Percentiles rank a stretch among this genome's conserved stretches.
Conservation (phyloP, 2,888 invertebrate species). For the Monopis laevigella region DNA sequence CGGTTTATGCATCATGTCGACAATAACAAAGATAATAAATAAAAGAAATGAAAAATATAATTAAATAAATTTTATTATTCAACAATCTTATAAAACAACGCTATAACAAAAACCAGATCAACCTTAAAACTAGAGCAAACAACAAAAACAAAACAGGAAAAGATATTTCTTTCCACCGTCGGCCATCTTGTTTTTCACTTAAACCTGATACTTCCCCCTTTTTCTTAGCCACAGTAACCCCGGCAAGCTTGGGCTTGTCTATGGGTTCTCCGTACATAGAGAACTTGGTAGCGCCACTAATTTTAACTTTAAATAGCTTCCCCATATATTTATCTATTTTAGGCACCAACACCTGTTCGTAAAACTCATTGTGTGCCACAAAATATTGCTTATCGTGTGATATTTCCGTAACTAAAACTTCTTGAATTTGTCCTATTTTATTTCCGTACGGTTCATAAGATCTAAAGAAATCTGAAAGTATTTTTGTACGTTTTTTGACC, state of each 20-base stretch:
- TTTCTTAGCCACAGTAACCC: conserved; percentile 59
- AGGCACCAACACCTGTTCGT: conserved; percentile 91
- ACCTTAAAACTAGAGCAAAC: conserved; percentile 44
- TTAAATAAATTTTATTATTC: not conserved
- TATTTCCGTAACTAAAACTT: conserved; percentile 91
- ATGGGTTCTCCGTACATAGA: conserved; percentile 79
- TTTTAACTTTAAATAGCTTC: conserved; percentile 81
- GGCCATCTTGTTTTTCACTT: conserved; percentile 25
- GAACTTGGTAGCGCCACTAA: conserved; percentile 75
- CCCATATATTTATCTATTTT: conserved; percentile 82
- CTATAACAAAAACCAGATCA: conserved; percentile 42
- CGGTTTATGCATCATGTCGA: no score
- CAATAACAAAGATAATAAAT: not conserved
- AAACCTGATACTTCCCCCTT: conserved; percentile 68
- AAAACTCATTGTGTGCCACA: conserved; percentile 95
- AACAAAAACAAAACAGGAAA: conserved; percentile 40
- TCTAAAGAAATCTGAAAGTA: conserved; percentile 86
- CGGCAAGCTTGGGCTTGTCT: conserved; percentile 62
- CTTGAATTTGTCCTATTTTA: conserved; percentile 72
- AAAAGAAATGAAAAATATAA: conserved; percentile 3
- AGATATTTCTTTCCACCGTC: conserved; percentile 35
- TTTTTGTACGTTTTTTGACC: conserved; percentile 91
- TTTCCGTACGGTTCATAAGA: conserved; percentile 87
- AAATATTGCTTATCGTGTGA: conserved; percentile 91
- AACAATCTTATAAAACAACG: not conserved